phyloP scores from a whole-genome alignment of 2,797 vertebrate species.

The Notolepis coatsorum region DNA sequence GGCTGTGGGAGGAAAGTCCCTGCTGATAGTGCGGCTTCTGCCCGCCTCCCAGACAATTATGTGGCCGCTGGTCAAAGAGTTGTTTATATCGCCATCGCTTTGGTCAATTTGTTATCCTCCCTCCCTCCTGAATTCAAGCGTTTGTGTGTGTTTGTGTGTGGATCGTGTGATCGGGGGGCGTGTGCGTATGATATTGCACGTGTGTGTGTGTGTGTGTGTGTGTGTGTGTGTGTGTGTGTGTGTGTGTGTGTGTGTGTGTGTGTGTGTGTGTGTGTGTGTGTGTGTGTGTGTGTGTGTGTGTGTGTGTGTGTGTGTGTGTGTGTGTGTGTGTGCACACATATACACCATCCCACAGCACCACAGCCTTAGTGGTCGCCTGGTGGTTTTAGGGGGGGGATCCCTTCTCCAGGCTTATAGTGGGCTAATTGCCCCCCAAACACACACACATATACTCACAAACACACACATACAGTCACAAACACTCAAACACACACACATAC shows the following conservation, averaged over 20 bases:
- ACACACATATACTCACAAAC: neutral
- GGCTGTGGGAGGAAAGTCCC: conserved; percentile 36
- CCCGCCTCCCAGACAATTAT: conserved; percentile 57
- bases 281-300: conserved; percentile 26
- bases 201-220: conserved; percentile 18
- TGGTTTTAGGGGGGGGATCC: conserved; percentile 61
- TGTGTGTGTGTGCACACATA: conserved; percentile 7
- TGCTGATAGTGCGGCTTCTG: conserved; percentile 76
- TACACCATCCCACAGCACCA: conserved; percentile 56
- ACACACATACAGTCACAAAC: neutral
- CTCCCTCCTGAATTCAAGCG: conserved; percentile 52
- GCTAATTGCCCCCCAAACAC: conserved; percentile 64
- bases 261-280: conserved; percentile 13
- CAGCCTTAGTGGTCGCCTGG: conserved; percentile 69
- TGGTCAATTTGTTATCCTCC: conserved; percentile 71
- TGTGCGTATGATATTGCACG: conserved; percentile 14
- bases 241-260: conserved; percentile 2
- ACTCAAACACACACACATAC: neutral
- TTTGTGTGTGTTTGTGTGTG: conserved; percentile 8
- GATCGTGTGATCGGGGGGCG: neutral
- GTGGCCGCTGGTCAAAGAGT: conserved; percentile 73
- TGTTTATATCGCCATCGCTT: conserved; percentile 72
- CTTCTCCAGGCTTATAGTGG: conserved; percentile 69
- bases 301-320: conserved; percentile 26
- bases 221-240: conserved; percentile 18